Evolutionary conservation across 2,797 vertebrate genomes (phyloP).

Genomic region (Diglossa cyanea): DNA sequence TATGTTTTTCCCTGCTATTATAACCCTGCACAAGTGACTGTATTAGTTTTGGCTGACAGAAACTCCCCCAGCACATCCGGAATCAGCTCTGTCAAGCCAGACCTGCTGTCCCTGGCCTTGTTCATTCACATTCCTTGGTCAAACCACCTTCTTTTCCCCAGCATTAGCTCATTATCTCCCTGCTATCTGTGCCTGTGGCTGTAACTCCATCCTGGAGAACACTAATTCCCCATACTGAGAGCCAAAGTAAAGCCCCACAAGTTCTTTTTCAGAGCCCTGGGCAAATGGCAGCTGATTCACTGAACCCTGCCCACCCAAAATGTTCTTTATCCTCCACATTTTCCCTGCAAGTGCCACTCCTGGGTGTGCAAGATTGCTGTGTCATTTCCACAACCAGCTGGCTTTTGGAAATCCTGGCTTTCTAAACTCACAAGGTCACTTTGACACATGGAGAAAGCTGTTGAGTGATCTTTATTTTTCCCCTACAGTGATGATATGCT

Average conservation of each 20-base stretch:
- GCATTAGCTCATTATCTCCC: background rate
- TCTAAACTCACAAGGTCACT: background rate
- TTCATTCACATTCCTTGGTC: background rate
- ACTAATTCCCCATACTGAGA: background rate
- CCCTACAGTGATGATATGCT: background rate
- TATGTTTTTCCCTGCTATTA: background rate
- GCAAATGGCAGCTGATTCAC: background rate
- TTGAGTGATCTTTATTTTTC: background rate
- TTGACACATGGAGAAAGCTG: background rate
- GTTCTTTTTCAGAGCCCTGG: background rate
- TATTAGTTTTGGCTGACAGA: background rate
- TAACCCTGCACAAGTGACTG: background rate
- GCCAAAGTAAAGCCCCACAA: background rate
- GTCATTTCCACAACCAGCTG: background rate
- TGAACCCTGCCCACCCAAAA: background rate
- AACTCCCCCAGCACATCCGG: background rate
- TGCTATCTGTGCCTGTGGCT: background rate
- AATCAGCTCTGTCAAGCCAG: background rate
- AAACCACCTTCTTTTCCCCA: background rate
- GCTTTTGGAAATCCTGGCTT: background rate
- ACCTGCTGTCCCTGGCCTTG: background rate
- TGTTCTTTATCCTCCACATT: accelerated
- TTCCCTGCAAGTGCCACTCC: background rate
- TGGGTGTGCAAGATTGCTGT: background rate
- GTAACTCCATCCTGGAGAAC: background rate